Evolutionary conservation across 2,113 vertebrate species (phyloP).

Genomic region (Crotalus tigris): DNA sequence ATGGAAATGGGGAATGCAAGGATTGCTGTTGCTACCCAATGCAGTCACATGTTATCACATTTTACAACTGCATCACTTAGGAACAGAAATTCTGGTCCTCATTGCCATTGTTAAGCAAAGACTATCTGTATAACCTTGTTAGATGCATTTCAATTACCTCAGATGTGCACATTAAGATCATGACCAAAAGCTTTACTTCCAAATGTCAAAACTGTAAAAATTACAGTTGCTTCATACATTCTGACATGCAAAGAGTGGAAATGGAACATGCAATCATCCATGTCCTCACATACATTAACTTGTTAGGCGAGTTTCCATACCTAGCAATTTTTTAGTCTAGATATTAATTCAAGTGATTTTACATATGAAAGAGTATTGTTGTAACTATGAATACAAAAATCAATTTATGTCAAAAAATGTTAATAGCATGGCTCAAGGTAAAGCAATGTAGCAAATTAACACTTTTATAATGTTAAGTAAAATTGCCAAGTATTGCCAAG

Average conservation of each 20-base stretch:
- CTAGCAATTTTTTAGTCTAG: constrained; percentile 28
- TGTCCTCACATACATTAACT: neutral
- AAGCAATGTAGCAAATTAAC: neutral
- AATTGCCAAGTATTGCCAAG: no score
- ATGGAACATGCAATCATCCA: no score
- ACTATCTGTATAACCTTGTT: neutral
- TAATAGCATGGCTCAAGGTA: neutral
- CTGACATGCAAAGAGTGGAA: neutral
- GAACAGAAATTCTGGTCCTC: neutral
- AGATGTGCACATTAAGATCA: neutral
- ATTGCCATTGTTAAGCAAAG: neutral
- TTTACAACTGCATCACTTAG: neutral
- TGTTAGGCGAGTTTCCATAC: neutral
- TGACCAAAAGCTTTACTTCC: neutral
- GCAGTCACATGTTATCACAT: neutral
- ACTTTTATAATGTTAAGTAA: no score
- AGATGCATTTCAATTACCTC: neutral
- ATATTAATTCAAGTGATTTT: constrained; percentile 13
- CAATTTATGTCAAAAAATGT: neutral
- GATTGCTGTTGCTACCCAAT: neutral
- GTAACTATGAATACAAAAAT: constrained; percentile 9
- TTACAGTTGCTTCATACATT: neutral
- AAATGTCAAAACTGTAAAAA: neutral
- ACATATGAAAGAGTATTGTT: constrained; percentile 25
- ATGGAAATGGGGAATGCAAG: neutral